A percentile compares a stretch with the other conserved stretches of the same genome.
These are phyloP conservation scores for Diadema setosum DNA, from an alignment of 35 echinoderm and acorn worm species.

Conservation along the genomic window DNA sequence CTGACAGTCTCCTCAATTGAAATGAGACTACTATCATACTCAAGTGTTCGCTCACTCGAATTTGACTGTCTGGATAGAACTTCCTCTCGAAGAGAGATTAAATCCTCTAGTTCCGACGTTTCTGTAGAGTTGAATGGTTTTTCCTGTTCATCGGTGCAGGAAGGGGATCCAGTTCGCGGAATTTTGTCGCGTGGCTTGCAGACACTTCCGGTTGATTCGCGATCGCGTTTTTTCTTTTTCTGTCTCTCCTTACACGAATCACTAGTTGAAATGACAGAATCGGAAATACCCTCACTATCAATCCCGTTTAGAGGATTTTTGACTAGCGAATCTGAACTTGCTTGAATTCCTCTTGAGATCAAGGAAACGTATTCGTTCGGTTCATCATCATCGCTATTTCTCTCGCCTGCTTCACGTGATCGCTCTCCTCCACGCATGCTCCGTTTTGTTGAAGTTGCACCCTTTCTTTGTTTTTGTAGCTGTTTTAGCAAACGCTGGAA, in stretches of 20 bases:
- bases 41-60: not conserved
- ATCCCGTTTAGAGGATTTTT: too few species aligned
- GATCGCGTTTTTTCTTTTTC: not conserved
- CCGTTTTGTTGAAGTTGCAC: not conserved
- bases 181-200: not conserved
- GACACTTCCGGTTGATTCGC: not conserved
- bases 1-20: not conserved
- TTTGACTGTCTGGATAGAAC: not conserved
- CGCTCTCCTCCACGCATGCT: not conserved
- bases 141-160: not conserved
- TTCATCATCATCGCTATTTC: not conserved
- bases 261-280: not conserved
- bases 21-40: not conserved
- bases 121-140: not conserved
- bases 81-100: not conserved
- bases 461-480: not conserved
- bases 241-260: not conserved
- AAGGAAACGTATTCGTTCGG: slow-evolving; percentile 2
- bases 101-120: not conserved
- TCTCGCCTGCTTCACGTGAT: not conserved
- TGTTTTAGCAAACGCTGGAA: slow-evolving; percentile 11
- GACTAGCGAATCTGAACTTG: too few species aligned
- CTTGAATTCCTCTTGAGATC: not conserved
- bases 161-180: not conserved
- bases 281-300: too few species aligned